phyloP scores from a whole-genome alignment of 1,140 invertebrate species.

The Eupristina koningsbergeri region DNA sequence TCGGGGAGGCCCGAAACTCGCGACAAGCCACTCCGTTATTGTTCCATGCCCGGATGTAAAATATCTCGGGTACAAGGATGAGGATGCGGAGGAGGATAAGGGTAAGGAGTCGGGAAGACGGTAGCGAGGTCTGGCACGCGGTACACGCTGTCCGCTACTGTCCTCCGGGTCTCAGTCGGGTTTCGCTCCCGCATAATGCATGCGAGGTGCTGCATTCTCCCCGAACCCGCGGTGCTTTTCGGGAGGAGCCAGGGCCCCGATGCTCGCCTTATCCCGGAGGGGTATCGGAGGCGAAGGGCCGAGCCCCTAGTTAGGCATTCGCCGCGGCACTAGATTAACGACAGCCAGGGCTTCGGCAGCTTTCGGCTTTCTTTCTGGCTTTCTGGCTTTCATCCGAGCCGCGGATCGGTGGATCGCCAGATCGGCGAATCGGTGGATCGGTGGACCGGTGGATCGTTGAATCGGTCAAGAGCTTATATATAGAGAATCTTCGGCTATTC shows the following conservation, averaged over 20 bases:
- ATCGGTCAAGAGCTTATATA: constrained; percentile 53
- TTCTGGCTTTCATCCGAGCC: constrained; percentile 69
- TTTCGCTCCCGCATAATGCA: neutral
- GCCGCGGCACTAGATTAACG: constrained; percentile 71
- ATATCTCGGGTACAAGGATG: neutral
- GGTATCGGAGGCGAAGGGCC: constrained; percentile 56
- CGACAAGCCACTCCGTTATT: neutral
- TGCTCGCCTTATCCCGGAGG: constrained; percentile 64
- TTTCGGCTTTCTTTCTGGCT: constrained; percentile 42
- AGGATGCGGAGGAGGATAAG: no score
- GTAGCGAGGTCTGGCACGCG: neutral
- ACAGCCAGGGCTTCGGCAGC: constrained; percentile 52
- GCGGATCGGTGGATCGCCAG: constrained; percentile 43
- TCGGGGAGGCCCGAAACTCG: no score
- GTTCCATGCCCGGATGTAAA: neutral
- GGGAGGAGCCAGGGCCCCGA: neutral
- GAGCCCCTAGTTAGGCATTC: constrained; percentile 68
- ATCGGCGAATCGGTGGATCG: constrained; percentile 52
- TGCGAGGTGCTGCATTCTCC: neutral
- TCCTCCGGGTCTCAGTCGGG: no score
- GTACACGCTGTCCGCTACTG: neutral
- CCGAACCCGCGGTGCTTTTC: neutral
- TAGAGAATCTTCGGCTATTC: constrained; percentile 51
- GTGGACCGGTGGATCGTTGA: constrained; percentile 38
- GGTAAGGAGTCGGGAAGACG: no score